Conservation (phyloP, 2,888 invertebrate species). For the Macropis europaea region DNA sequence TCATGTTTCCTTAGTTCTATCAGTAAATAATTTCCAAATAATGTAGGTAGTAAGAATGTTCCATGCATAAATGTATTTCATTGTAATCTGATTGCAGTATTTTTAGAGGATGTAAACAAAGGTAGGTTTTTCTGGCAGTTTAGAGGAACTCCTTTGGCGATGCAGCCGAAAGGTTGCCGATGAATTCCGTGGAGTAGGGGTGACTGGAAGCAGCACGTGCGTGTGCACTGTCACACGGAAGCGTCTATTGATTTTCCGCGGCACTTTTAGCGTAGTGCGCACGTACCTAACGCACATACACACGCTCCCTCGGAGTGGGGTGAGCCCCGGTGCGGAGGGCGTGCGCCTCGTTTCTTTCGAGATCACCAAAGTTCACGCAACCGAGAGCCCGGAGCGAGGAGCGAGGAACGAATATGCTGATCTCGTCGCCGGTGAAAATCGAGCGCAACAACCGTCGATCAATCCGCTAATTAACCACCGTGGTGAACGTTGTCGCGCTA, state of each 20-base stretch:
- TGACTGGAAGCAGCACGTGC: too few species aligned
- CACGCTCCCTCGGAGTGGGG: conserved; percentile 51
- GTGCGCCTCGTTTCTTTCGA: conserved; percentile 68
- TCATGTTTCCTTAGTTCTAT: too few species aligned
- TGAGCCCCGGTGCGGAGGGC: conserved; percentile 61
- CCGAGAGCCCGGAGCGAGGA: conserved; percentile 28
- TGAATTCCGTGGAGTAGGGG: too few species aligned
- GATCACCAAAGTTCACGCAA: conserved; percentile 67
- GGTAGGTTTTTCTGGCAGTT: too few species aligned
- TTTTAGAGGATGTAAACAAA: too few species aligned
- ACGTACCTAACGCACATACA: conserved; percentile 67
- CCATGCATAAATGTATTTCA: too few species aligned
- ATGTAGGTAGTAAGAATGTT: too few species aligned
- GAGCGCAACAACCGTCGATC: conserved; percentile 32
- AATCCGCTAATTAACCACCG: conserved; percentile 33
- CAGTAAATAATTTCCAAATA: too few species aligned
- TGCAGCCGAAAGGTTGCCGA: too few species aligned
- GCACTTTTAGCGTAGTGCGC: conserved; percentile 71
- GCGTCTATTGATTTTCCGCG: conserved; percentile 76
- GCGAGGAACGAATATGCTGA: conserved; percentile 39
- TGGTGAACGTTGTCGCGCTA: not conserved
- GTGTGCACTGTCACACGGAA: conserved; percentile 43
- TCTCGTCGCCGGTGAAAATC: conserved; percentile 34
- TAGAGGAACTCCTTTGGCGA: too few species aligned
- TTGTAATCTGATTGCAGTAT: too few species aligned